Conservation (phyloP, 2,113 vertebrate species). For the Podarcis cretensis region DNA sequence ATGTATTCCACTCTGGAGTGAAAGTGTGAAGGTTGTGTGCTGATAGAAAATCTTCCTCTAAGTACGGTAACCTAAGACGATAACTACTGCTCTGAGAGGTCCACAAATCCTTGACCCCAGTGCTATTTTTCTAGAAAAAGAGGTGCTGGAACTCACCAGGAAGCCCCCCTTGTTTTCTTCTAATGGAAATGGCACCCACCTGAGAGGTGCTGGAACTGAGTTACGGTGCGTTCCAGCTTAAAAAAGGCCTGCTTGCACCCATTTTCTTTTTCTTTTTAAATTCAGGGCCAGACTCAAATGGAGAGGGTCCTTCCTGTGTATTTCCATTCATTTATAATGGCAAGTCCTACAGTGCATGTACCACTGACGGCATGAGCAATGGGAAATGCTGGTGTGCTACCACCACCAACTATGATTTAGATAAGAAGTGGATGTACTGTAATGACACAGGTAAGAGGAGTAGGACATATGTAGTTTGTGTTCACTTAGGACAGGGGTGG, state of each 20-base stretch:
- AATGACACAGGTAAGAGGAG: slow-evolving; percentile 15
- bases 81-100: background rate
- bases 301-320: slow-evolving; percentile 77
- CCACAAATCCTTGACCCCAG: background rate
- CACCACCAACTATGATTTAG: slow-evolving; percentile 76
- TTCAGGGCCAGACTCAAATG: slow-evolving; percentile 9
- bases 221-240: too few relatives aligned
- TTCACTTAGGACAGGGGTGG: too few relatives aligned
- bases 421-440: slow-evolving; percentile 75
- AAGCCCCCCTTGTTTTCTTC: too few relatives aligned
- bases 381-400: slow-evolving; percentile 82
- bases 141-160: too few relatives aligned
- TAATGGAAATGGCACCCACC: too few relatives aligned
- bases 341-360: slow-evolving; percentile 73
- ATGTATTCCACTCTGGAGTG: background rate
- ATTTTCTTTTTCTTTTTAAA: background rate
- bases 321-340: slow-evolving; percentile 83
- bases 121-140: too few relatives aligned
- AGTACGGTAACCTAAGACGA: too few relatives aligned
- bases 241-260: background rate
- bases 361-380: slow-evolving; percentile 76
- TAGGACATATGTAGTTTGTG: too few relatives aligned
- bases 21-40: background rate
- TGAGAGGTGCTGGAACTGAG: too few relatives aligned
- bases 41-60: background rate